These are phyloP conservation scores for Seriola rivoliana DNA, from an alignment of 2,113 vertebrate species.

Conservation along the genomic window DNA sequence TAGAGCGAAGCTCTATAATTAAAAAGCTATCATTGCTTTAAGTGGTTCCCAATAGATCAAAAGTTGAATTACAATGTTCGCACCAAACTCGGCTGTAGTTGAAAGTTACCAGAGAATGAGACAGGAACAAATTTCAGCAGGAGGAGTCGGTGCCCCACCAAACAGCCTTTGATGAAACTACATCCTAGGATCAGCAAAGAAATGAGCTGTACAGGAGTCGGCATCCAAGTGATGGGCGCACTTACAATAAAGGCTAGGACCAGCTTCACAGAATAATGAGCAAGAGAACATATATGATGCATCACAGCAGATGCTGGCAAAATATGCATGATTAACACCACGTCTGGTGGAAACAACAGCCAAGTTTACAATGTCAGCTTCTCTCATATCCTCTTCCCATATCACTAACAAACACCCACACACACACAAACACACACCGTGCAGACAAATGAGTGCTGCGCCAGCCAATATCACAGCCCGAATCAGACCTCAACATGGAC, in stretches of 20 bases:
- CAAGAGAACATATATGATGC: neutral
- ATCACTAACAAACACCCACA: slow-evolving; percentile 46
- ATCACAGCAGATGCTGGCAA: slow-evolving; percentile 40
- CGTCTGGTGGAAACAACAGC: slow-evolving; percentile 41
- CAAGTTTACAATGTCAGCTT: slow-evolving; percentile 55
- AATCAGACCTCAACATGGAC: neutral
- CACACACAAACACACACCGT: slow-evolving; percentile 16
- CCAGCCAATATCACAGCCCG: slow-evolving; percentile 10
- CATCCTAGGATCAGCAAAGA: slow-evolving; percentile 41
- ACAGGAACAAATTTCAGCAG: slow-evolving; percentile 29
- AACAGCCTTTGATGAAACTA: slow-evolving; percentile 28
- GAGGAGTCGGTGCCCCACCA: neutral
- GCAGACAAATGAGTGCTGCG: slow-evolving; percentile 8
- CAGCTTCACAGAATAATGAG: slow-evolving; percentile 42
- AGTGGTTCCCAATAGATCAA: slow-evolving; percentile 11
- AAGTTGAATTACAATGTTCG: neutral
- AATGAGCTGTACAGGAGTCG: slow-evolving; percentile 14
- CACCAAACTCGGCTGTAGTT: neutral
- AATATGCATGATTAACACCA: slow-evolving; percentile 56
- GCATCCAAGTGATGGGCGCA: slow-evolving; percentile 7
- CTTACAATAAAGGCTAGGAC: slow-evolving; percentile 25
- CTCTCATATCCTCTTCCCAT: slow-evolving; percentile 49
- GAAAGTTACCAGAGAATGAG: slow-evolving; percentile 7
- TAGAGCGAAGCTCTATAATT: neutral
- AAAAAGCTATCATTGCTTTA: neutral